These are phyloP conservation scores for Bilobella aurantiaca DNA, from an alignment of 1,140 invertebrate species.

Conservation along the genomic window DNA sequence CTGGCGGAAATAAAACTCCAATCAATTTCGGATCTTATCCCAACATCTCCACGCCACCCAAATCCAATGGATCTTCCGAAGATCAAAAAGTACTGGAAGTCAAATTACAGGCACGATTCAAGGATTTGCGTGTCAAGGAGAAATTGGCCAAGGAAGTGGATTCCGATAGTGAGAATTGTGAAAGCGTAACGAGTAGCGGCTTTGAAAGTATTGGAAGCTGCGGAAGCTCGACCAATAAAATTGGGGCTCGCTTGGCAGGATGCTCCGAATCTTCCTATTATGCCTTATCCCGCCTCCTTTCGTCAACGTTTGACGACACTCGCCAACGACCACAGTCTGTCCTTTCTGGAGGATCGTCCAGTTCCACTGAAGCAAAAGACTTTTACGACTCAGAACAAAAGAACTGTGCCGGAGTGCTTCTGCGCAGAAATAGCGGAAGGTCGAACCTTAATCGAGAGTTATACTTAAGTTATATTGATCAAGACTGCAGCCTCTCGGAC, in stretches of 20 bases:
- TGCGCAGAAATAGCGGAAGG: slow-evolving; percentile 17
- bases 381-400: slow-evolving; percentile 13
- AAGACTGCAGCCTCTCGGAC: slow-evolving; percentile 19
- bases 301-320: slow-evolving; percentile 39
- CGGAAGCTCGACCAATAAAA: slow-evolving; percentile 52
- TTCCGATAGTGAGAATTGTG: slow-evolving; percentile 34
- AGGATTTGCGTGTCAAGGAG: slow-evolving; percentile 17
- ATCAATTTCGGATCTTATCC: slow-evolving; percentile 28
- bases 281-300: slow-evolving; percentile 60
- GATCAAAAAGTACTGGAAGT: background rate
- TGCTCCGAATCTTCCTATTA: slow-evolving; percentile 55
- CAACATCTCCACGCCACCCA: slow-evolving; percentile 18
- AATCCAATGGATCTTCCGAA: background rate
- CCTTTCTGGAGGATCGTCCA: slow-evolving; percentile 47
- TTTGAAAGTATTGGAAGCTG: slow-evolving; percentile 39
- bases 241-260: slow-evolving; percentile 74
- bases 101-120: no score
- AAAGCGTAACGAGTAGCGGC: slow-evolving; percentile 30
- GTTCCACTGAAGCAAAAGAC: slow-evolving; percentile 42
- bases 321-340: slow-evolving; percentile 44
- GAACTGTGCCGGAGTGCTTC: background rate
- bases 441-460: slow-evolving; percentile 32
- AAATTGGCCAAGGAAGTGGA: slow-evolving; percentile 33
- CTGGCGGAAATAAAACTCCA: slow-evolving; percentile 3
- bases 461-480: slow-evolving; percentile 33